phyloP scores from a whole-genome alignment of 64 coral and sea anemone genomes.

The Astreopora myriophthalma region DNA sequence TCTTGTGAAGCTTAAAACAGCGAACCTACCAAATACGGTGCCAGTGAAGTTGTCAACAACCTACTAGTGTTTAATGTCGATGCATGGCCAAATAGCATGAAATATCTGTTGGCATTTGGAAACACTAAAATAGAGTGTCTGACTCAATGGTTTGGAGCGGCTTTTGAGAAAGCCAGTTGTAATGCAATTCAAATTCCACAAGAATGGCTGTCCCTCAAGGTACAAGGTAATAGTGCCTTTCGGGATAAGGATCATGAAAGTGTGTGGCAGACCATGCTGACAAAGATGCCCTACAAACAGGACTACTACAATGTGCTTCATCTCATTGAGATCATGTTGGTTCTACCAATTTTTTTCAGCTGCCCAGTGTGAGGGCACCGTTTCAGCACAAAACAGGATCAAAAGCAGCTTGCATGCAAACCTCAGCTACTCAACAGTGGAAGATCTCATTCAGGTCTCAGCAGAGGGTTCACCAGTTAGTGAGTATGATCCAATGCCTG shows the following conservation, averaged over 20 bases:
- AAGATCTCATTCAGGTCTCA: constrained; percentile 19
- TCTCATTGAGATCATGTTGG: constrained; percentile 47
- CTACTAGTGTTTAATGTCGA: constrained; percentile 49
- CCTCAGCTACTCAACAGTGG: constrained; percentile 11
- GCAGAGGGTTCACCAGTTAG: constrained; percentile 20
- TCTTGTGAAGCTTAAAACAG: background rate
- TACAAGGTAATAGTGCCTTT: constrained; percentile 24
- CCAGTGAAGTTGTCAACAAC: constrained; percentile 9
- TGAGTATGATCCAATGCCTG: background rate
- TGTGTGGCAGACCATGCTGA: constrained; percentile 44
- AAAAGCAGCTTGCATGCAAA: background rate
- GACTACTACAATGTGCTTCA: constrained; percentile 30
- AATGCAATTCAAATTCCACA: background rate
- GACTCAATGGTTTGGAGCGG: constrained; percentile 16
- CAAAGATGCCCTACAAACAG: constrained; percentile 43
- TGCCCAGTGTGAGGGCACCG: constrained; percentile 32
- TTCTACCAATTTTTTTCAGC: constrained; percentile 48
- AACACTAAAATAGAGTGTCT: background rate
- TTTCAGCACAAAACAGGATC: constrained; percentile 49
- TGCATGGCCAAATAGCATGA: background rate
- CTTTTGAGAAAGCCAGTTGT: constrained; percentile 5
- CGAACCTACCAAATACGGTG: background rate
- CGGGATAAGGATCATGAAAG: constrained; percentile 36
- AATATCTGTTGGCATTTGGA: constrained; percentile 40
- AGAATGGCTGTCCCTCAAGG: constrained; percentile 39